phyloP scores from a whole-genome alignment of 2,113 vertebrate genomes.

The Cyanoramphus novaezelandiae region DNA sequence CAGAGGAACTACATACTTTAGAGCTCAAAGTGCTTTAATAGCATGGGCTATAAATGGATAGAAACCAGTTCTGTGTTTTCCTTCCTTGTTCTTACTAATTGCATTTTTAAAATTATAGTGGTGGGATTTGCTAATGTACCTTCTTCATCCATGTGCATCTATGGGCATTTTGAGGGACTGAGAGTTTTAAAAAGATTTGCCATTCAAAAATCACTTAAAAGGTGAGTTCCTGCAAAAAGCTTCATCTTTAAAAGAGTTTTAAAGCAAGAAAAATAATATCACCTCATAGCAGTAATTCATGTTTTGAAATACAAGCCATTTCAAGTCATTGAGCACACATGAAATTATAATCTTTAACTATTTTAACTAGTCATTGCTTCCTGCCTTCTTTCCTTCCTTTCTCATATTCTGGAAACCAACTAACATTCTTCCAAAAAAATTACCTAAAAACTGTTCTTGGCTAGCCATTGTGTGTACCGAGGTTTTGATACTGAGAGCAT shows the following conservation, averaged over 20 bases:
- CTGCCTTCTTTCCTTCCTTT: slow-evolving; percentile 64
- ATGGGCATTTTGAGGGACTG: not conserved
- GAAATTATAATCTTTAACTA: slow-evolving; percentile 47
- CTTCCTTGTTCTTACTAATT: not conserved
- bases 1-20: not conserved
- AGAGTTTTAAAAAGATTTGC: not conserved
- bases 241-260: not conserved
- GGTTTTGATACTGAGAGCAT: slow-evolving; percentile 47
- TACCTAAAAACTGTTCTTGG: slow-evolving; percentile 47
- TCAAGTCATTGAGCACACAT: not conserved
- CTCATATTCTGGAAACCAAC: slow-evolving; percentile 65
- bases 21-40: not conserved
- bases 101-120: not conserved
- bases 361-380: slow-evolving; percentile 63
- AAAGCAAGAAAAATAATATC: not conserved
- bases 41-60: not conserved
- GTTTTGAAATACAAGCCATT: slow-evolving; percentile 10
- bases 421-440: slow-evolving; percentile 40
- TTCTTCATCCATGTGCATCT: not conserved
- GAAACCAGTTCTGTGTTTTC: not conserved
- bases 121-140: not conserved
- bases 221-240: not conserved
- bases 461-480: slow-evolving; percentile 20
- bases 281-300: not conserved
- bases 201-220: not conserved